Base-by-base conservation (phyloP, 2,797 vertebrate genomes). In the Anolis apletophallus region DNA sequence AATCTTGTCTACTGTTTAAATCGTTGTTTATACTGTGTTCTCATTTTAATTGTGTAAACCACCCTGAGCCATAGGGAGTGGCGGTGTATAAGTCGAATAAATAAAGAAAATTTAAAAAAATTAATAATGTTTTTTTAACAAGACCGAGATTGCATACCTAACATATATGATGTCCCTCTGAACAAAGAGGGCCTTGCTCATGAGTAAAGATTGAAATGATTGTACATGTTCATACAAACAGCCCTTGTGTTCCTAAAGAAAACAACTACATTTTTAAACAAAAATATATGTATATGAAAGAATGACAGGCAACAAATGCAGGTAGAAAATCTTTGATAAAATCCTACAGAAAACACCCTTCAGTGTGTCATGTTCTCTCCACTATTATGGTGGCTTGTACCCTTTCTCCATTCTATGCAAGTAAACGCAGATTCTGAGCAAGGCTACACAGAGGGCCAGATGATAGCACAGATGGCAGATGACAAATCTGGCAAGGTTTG, bases 401-500 rank as follows among this genome's bases (percentile, higher is more conserved):
- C 77, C 81, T 91, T 90, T 92, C 91, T 94, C 91, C 91, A 91
- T 74, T 86, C 61, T n/a, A 93, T 92, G 84, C 1, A 17, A 94
- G 88, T 2, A 29, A 87, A 88, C 96, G 93, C 94, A 95, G 95
- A 94, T 94, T 94, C 95, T 87, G 95, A 95, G 96, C 95, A 92
- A 96, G 96, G 96, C 95, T 93, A 95, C 96, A 94, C 95, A 94
- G 92, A 96, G 94, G 94, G 94, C 94, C 97, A 98, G 97, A 97
- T 97, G 97, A 98, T 94, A 88, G 95, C 96, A 95, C 98, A 98
- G 97, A 98, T 98, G 98, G 98, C 93, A 94, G 92, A 96, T 97
- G 97, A 97, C 95, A 96, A 94, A 97, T 96, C 97, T 96, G 96
- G 96, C 95, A 96, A 96, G 95, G 95, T 96, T 94, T 97, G 97